Evolutionary conservation across 2,888 invertebrate species (phyloP).

Genomic region (Blastobasis lacticolella): DNA sequence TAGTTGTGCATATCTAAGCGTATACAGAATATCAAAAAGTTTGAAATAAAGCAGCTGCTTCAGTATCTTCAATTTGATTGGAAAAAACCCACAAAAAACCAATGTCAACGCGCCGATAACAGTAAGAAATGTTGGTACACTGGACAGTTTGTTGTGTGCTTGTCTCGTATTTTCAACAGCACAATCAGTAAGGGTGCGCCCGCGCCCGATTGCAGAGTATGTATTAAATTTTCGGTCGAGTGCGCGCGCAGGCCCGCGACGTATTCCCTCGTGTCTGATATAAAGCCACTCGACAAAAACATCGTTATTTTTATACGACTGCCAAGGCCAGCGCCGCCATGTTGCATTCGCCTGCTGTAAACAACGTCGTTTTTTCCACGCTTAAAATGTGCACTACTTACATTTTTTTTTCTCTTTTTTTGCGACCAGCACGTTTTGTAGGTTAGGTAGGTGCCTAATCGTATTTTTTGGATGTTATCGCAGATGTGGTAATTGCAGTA

Average conservation of each 20-base stretch:
- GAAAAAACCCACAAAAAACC: no score
- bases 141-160: background rate
- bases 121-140: background rate
- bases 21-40: no score
- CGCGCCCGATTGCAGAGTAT: slow-evolving; percentile 6
- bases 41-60: no score
- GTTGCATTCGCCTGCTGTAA: slow-evolving; percentile 58
- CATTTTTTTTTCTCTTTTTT: no score
- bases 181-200: slow-evolving; percentile 11
- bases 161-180: background rate
- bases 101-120: background rate
- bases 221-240: slow-evolving; percentile 19
- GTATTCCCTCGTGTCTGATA: slow-evolving; percentile 36
- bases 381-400: slow-evolving; percentile 4
- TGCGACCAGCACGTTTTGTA: no score
- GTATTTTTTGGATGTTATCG: slow-evolving; percentile 13
- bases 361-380: slow-evolving; percentile 41
- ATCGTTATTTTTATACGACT: slow-evolving; percentile 63
- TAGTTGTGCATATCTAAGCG: no score
- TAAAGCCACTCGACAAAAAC: slow-evolving; percentile 59
- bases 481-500: slow-evolving; percentile 25
- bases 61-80: no score
- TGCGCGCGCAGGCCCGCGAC: slow-evolving; percentile 16
- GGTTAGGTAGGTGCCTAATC: background rate
- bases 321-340: slow-evolving; percentile 62